Evolutionary conservation across 1,140 invertebrate genomes (phyloP), one percentile per base, ranked within the genome.

Genomic region (Agrypnia vestita): DNA sequence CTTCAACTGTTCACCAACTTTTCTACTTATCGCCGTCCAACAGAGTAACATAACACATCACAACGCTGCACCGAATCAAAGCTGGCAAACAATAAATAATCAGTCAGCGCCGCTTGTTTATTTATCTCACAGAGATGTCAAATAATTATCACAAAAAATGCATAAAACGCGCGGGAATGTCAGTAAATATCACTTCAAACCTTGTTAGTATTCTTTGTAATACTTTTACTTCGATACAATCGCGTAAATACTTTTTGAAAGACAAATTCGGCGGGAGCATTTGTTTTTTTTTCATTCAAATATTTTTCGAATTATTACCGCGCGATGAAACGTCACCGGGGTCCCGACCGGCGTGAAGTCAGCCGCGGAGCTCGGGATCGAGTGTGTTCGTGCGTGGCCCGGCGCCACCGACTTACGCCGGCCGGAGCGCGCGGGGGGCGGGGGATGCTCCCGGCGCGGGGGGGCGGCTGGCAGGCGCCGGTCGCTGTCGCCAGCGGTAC

Each of bases 401-500:
- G 76, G 76, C 76, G 76, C 76, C 76, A 78, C 76, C 51, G 76
- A 44, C 76, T 78, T 78, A 78, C 76, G 76, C 76, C 35, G 21
- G 61, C 35, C 13, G 25, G 76, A 43, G 43, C 25, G 49, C 12
- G 0, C 17, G 53, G 10, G 72, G 3, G 7, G 72, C 25, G 53
- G 19, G 12, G 72, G 49, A 75, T 61, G 64, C 15, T 47, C 43
- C 43, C 64, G 62, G 79, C 17, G 51, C 11, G 49, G 73, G 74
- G 53, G 21, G 53, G 44, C 72, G 46, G 77, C 44, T 35, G 51
- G 59, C 72, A 76, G 80, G 81, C 82, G 82, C 81, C 81, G 78
- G 78, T 44, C 78, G 78, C 81, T 82, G 81, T 82, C 81, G 81
- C 82, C 82, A 77, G 78, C 73, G 55, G 55, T 15, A 43, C 61